A percentile compares a stretch with the other conserved stretches of the same genome.
Conservation (phyloP, 2,888 invertebrate genomes). For the Cerceris ruficornis region DNA sequence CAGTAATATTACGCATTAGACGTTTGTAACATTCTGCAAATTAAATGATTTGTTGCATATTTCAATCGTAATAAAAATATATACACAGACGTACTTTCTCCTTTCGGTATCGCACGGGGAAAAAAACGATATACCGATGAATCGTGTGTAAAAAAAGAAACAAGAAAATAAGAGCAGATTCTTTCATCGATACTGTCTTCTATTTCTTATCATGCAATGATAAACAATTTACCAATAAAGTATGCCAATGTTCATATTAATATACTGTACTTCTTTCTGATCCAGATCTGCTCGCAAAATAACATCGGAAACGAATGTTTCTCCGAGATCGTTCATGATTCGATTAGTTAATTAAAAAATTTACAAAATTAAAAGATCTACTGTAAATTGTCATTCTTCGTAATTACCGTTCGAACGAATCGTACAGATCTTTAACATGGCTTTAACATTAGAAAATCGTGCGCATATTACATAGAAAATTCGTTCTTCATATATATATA, state of each 20-base stretch:
- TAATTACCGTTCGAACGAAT: no score
- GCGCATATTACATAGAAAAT: neutral
- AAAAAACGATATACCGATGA: neutral
- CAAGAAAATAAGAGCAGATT: neutral
- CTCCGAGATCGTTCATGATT: neutral
- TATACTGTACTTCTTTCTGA: constrained; percentile 7
- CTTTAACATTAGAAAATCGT: neutral
- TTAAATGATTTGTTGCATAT: constrained; percentile 1
- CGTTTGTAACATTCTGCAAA: neutral
- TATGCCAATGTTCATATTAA: constrained; percentile 4
- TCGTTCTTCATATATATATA: neutral
- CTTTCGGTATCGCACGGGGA: neutral
- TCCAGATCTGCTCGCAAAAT: constrained; percentile 4
- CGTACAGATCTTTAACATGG: no score
- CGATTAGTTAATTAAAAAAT: no score
- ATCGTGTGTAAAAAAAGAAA: neutral
- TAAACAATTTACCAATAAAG: constrained; percentile 32
- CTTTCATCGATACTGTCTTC: neutral
- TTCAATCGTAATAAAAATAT: constrained; percentile 3
- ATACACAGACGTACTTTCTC: neutral
- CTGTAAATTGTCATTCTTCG: no score
- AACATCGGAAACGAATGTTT: neutral
- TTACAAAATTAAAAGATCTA: no score
- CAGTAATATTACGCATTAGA: constrained; percentile 2
- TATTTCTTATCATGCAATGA: constrained; percentile 19